Percentiles rank a stretch among this genome's conserved stretches.
Evolutionary conservation across 2,797 vertebrate species (phyloP).

Genomic region (Clarias platycephalus): DNA sequence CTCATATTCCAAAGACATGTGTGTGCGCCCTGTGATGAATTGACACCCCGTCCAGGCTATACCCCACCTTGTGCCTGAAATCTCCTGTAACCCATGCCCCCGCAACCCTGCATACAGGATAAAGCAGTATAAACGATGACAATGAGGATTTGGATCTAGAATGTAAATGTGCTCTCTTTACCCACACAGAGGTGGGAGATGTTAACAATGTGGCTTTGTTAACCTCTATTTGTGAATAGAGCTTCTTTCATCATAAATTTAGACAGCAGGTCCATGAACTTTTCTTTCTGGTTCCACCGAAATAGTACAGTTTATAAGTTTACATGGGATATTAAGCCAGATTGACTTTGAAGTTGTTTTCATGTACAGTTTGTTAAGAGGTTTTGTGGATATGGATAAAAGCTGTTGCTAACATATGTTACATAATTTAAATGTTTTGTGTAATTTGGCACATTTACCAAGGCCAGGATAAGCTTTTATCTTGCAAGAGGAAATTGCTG

Average conservation of each 20-base stretch:
- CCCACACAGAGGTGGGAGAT: constrained; percentile 29
- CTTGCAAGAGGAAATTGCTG: constrained; percentile 4
- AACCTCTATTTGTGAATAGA: constrained; percentile 26
- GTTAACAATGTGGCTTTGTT: constrained; percentile 57
- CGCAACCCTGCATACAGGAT: no score
- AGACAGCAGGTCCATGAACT: constrained; percentile 19
- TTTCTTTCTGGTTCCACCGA: not conserved
- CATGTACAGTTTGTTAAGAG: not conserved
- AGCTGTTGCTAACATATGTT: not conserved
- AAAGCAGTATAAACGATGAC: no score
- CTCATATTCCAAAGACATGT: no score
- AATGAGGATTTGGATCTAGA: not conserved
- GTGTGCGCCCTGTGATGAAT: no score
- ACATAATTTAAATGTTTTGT: not conserved
- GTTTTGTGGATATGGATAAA: not conserved
- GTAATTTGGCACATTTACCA: not conserved
- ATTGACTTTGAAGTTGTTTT: not conserved
- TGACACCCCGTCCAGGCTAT: no score
- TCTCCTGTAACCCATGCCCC: no score
- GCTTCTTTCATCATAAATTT: constrained; percentile 39
- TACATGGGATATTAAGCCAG: not conserved
- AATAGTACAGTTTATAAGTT: not conserved
- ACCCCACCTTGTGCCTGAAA: no score
- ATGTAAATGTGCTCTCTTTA: constrained; percentile 40
- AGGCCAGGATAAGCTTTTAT: not conserved